phyloP scores from a whole-genome alignment of 1,140 invertebrate species.

The Vollenhovia emeryi region DNA sequence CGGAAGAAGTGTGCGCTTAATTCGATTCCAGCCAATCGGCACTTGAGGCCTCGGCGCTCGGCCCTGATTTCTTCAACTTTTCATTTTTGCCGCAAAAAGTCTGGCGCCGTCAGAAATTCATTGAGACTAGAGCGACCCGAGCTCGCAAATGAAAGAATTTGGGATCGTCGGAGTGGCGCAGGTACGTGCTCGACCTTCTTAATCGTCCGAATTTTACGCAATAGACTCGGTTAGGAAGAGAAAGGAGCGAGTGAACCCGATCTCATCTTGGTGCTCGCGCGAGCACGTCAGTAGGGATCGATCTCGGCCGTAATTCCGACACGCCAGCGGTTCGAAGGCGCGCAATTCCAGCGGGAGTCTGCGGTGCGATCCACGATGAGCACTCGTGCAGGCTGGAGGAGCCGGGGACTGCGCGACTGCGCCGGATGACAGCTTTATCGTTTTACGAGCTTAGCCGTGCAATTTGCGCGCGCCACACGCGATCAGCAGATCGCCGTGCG shows the following conservation, averaged over 20 bases:
- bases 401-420: slow-evolving; percentile 10
- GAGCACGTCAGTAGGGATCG: background rate
- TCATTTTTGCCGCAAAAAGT: background rate
- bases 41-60: background rate
- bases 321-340: background rate
- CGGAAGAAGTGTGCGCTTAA: background rate
- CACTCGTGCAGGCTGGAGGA: background rate
- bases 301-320: background rate
- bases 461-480: slow-evolving; percentile 56
- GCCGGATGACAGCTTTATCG: slow-evolving; percentile 47
- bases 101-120: background rate
- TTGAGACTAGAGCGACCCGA: background rate
- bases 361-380: background rate
- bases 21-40: background rate
- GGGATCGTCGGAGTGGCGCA: background rate
- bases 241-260: background rate
- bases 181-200: background rate
- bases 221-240: background rate
- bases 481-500: slow-evolving; percentile 53
- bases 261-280: background rate
- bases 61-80: background rate
- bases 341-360: slow-evolving; percentile 18
- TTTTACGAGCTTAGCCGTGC: slow-evolving; percentile 48
- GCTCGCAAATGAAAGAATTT: background rate
- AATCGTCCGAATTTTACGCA: background rate